Percentiles rank a stretch among this genome's conserved stretches.
Conservation (phyloP, 92 coral and sea anemone species). For the Pocillopora meandrina region DNA sequence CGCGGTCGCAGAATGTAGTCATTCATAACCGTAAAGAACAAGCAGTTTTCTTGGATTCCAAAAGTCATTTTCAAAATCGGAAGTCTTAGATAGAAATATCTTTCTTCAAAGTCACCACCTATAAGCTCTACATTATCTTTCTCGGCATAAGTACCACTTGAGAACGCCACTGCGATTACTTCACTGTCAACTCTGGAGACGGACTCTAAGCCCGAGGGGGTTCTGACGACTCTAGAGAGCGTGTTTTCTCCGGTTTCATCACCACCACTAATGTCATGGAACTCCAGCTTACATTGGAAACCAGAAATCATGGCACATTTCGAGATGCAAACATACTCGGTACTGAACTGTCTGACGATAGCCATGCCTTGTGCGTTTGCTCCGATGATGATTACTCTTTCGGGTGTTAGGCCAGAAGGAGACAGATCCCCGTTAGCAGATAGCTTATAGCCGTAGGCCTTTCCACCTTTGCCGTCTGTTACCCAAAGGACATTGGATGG, state of each 20-base stretch:
- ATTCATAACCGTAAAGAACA: constrained; percentile 63
- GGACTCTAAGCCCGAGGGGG: constrained; percentile 94
- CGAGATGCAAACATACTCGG: constrained; percentile 80
- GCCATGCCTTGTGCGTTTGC: constrained; percentile 87
- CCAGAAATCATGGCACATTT: constrained; percentile 86
- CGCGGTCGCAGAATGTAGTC: constrained; percentile 72
- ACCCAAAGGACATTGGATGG: constrained; percentile 79
- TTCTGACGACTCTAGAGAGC: constrained; percentile 85
- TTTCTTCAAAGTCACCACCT: constrained; percentile 96
- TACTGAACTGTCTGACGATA: constrained; percentile 83
- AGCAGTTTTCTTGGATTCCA: constrained; percentile 81
- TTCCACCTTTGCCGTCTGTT: constrained; percentile 66
- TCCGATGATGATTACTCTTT: constrained; percentile 70
- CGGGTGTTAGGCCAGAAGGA: constrained; percentile 50
- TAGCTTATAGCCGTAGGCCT: constrained; percentile 79
- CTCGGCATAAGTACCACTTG: constrained; percentile 91
- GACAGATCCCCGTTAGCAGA: constrained; percentile 77
- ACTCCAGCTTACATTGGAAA: constrained; percentile 93
- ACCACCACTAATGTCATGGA: constrained; percentile 68
- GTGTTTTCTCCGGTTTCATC: constrained; percentile 72
- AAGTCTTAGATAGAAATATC: constrained; percentile 77
- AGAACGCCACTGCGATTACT: constrained; percentile 70
- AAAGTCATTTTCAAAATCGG: constrained; percentile 91
- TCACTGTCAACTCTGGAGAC: constrained; percentile 66
- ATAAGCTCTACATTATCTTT: constrained; percentile 80